These are phyloP conservation scores for Cerastis rubricosa DNA, from an alignment of 2,888 invertebrate species.

Conservation along the genomic window DNA sequence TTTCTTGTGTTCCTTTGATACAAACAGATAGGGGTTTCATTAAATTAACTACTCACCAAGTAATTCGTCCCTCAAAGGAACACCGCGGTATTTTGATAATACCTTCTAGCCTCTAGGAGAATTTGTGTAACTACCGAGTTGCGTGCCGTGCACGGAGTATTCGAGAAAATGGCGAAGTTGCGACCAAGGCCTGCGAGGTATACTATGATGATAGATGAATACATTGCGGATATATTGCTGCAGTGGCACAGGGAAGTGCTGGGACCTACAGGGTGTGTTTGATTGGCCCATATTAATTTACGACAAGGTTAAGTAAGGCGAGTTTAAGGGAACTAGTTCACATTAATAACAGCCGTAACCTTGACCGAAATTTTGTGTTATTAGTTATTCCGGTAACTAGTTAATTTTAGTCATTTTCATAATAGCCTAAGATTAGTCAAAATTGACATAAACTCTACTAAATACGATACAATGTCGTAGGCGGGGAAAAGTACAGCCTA, in stretches of 20 bases:
- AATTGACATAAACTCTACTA: constrained; percentile 10
- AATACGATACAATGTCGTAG: constrained; percentile 1
- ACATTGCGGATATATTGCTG: constrained; percentile 46
- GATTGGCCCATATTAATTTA: constrained; percentile 10
- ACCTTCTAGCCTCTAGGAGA: constrained; percentile 27
- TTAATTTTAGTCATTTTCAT: constrained; percentile 33
- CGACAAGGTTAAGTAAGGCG: neutral
- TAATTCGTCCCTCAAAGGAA: constrained; percentile 52
- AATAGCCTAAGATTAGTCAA: constrained; percentile 6
- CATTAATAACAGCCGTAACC: constrained; percentile 3
- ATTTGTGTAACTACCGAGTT: constrained; percentile 59
- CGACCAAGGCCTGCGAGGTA: constrained; percentile 19
- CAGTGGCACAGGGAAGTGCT: constrained; percentile 30
- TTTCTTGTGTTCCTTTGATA: constrained; percentile 33
- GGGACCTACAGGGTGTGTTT: constrained; percentile 2
- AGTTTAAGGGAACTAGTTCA: constrained; percentile 12
- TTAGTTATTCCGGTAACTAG: constrained; percentile 24
- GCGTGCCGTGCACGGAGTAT: constrained; percentile 47
- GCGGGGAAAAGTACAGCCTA: neutral
- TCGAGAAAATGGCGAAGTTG: constrained; percentile 34
- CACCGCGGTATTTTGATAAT: constrained; percentile 53
- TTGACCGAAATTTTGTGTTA: constrained; percentile 14
- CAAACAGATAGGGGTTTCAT: constrained; percentile 45
- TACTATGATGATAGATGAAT: constrained; percentile 14
- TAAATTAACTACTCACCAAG: constrained; percentile 49